phyloP scores from a whole-genome alignment of 2,888 invertebrate genomes.

The Andrena chrysosceles region DNA sequence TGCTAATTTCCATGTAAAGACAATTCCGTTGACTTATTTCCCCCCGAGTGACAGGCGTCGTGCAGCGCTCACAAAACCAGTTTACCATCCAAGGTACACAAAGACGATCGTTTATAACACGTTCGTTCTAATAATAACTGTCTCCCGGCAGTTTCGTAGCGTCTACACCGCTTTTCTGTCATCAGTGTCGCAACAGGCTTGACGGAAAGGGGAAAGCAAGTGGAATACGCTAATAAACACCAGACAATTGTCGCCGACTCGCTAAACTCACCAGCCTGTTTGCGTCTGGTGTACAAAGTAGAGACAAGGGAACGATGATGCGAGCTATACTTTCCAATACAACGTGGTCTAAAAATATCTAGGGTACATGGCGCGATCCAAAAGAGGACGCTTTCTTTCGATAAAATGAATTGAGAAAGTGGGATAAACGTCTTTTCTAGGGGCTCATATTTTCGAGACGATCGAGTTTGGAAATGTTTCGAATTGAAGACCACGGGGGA shows the following conservation, averaged over 20 bases:
- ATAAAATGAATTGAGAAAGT: too few relatives aligned
- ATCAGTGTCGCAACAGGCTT: slow-evolving; percentile 36
- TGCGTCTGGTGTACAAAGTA: neutral
- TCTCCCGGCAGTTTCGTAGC: slow-evolving; percentile 27
- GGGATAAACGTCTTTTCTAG: too few relatives aligned
- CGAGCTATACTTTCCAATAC: neutral
- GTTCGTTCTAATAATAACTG: slow-evolving; percentile 60
- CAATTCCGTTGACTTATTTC: neutral
- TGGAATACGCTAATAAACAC: slow-evolving; percentile 34
- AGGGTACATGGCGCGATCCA: neutral
- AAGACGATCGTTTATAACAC: slow-evolving; percentile 62
- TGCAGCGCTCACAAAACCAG: slow-evolving; percentile 48
- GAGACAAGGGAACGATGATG: neutral
- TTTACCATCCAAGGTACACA: slow-evolving; percentile 65
- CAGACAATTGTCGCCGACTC: slow-evolving; percentile 39
- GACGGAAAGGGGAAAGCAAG: slow-evolving; percentile 5
- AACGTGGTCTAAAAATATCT: neutral
- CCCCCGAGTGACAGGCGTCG: neutral
- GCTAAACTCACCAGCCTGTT: slow-evolving; percentile 28
- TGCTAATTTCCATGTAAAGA: slow-evolving; percentile 7
- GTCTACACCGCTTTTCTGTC: slow-evolving; percentile 3
- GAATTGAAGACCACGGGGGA: too few relatives aligned
- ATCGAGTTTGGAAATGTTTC: too few relatives aligned
- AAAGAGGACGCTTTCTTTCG: neutral
- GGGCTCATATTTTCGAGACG: too few relatives aligned